Evolutionary conservation across 2,888 invertebrate species (phyloP).

Genomic region (Philhelius pedissequus): DNA sequence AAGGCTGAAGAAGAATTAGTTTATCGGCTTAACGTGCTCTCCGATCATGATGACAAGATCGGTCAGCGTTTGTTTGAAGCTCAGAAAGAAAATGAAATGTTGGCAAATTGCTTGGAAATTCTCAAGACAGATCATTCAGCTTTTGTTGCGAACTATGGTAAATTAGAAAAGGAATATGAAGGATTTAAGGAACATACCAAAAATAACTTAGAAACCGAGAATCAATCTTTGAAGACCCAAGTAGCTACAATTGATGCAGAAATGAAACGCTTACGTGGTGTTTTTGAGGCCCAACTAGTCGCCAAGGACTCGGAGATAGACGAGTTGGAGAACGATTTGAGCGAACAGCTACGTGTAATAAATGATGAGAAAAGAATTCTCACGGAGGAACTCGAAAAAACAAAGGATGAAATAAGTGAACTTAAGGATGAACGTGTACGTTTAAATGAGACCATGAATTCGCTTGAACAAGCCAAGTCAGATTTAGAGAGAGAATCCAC

Average conservation of each 20-base stretch:
- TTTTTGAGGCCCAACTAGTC: constrained; percentile 78
- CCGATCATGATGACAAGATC: constrained; percentile 83
- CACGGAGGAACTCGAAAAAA: constrained; percentile 82
- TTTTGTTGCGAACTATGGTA: constrained; percentile 77
- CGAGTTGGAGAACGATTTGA: constrained; percentile 80
- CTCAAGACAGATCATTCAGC: constrained; percentile 79
- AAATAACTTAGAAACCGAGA: constrained; percentile 79
- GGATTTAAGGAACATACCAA: constrained; percentile 72
- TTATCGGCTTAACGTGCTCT: constrained; percentile 82
- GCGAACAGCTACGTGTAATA: constrained; percentile 76
- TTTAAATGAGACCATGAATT: constrained; percentile 73
- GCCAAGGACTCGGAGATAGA: constrained; percentile 79
- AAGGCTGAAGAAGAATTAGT: constrained; percentile 83
- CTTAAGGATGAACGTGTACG: constrained; percentile 80
- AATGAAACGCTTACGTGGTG: constrained; percentile 77
- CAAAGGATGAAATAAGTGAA: constrained; percentile 81
- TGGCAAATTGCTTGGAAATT: constrained; percentile 78
- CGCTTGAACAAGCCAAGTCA: constrained; percentile 74
- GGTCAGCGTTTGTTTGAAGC: constrained; percentile 82
- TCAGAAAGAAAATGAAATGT: constrained; percentile 80
- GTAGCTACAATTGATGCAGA: constrained; percentile 80
- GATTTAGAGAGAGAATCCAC: constrained; percentile 75
- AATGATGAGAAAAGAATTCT: constrained; percentile 76
- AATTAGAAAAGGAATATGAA: constrained; percentile 79
- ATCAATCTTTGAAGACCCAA: constrained; percentile 72